phyloP scores from a whole-genome alignment of 2,888 invertebrate species.

The Liodrosophila aerea region DNA sequence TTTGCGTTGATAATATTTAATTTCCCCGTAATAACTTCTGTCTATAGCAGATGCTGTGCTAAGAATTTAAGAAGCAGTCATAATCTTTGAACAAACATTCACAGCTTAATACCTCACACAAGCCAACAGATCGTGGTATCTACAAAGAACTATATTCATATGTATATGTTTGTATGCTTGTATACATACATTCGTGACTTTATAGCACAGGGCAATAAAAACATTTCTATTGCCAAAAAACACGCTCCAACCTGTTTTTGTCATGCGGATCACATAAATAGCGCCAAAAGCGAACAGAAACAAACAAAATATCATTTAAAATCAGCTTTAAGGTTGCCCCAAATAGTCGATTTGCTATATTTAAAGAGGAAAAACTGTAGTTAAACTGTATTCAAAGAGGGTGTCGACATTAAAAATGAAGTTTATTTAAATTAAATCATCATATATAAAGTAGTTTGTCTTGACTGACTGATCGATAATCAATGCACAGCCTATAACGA shows the following conservation, averaged over 20 bases:
- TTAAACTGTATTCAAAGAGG: no score
- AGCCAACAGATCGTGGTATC: slow-evolving; percentile 38
- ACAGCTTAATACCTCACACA: slow-evolving; percentile 10
- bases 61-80: no score
- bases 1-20: no score
- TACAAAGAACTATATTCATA: neutral
- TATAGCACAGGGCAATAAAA: slow-evolving; percentile 34
- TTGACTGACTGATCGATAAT: no score
- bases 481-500: no score
- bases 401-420: no score
- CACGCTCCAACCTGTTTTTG: slow-evolving; percentile 35
- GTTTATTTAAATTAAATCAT: no score
- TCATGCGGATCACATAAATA: slow-evolving; percentile 39
- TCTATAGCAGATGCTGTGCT: no score
- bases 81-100: slow-evolving; percentile 9
- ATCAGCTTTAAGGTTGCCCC: slow-evolving; percentile 13
- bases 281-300: slow-evolving; percentile 24
- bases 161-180: neutral
- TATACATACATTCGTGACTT: slow-evolving; percentile 13
- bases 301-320: slow-evolving; percentile 35
- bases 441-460: no score
- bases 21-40: no score
- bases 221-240: slow-evolving; percentile 51
- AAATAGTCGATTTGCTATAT: slow-evolving; percentile 19
- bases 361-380: neutral